phyloP scores from a whole-genome alignment of 2,797 vertebrate genomes.

The Coregonus suidteri region DNA sequence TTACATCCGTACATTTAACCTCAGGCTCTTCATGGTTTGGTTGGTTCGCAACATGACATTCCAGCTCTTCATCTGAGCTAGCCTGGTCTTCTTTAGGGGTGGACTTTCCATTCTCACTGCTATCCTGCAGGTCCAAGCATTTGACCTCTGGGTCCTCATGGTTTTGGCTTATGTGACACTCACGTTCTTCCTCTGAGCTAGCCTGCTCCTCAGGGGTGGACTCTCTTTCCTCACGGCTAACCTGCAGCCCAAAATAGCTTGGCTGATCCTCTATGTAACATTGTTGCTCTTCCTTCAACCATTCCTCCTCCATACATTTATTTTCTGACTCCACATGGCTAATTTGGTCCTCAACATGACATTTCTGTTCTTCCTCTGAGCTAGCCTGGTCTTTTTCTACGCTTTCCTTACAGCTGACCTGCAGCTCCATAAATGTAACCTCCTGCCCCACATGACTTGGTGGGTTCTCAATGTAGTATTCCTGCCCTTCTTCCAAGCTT shows the following conservation, averaged over 20 bases:
- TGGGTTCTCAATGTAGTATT: constrained; percentile 13
- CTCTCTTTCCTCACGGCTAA: constrained; percentile 15
- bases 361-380: not conserved
- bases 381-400: not conserved
- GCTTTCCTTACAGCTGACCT: not conserved
- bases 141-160: constrained; percentile 7
- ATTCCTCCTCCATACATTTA: not conserved
- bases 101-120: constrained; percentile 29
- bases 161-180: not conserved
- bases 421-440: not conserved
- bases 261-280: not conserved
- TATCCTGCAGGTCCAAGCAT: constrained; percentile 11
- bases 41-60: constrained; percentile 6
- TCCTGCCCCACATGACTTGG: not conserved
- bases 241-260: constrained; percentile 10
- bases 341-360: constrained; percentile 14
- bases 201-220: constrained; percentile 7
- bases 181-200: constrained; percentile 12
- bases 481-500: constrained; percentile 11
- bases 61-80: constrained; percentile 17
- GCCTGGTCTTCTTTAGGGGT: constrained; percentile 9
- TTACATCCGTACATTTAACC: not conserved
- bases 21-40: not conserved
- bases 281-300: constrained; percentile 13
- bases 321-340: constrained; percentile 1